phyloP scores from a whole-genome alignment of 1,140 invertebrate species.

The Popillia japonica region DNA sequence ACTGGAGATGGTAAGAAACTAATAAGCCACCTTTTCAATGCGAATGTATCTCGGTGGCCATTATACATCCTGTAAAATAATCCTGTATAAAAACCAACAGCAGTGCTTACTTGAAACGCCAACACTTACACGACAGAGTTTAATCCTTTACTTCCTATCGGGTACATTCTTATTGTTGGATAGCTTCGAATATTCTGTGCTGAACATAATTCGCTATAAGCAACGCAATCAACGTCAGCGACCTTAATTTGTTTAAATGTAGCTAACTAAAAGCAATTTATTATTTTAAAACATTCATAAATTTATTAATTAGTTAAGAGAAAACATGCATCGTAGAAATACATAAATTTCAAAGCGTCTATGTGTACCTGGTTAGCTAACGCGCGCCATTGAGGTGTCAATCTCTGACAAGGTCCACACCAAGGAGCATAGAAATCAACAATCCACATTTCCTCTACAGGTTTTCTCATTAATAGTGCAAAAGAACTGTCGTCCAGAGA shows the following conservation, averaged over 20 bases:
- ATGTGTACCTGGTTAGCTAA: slow-evolving; percentile 75
- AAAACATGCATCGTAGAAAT: not conserved
- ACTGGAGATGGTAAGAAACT: slow-evolving; percentile 68
- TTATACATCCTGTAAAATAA: slow-evolving; percentile 66
- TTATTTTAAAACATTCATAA: slow-evolving; percentile 8
- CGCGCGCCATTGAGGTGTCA: slow-evolving; percentile 81
- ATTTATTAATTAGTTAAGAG: not conserved
- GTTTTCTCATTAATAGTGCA: slow-evolving; percentile 66
- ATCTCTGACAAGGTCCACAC: slow-evolving; percentile 83
- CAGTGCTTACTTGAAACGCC: not conserved
- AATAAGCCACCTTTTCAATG: slow-evolving; percentile 69
- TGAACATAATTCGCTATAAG: slow-evolving; percentile 66
- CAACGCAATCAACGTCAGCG: slow-evolving; percentile 76
- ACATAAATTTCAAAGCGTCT: no score
- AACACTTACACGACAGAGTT: slow-evolving; percentile 64
- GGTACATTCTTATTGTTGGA: slow-evolving; percentile 76
- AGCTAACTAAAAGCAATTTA: slow-evolving; percentile 17
- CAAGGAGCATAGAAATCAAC: slow-evolving; percentile 88
- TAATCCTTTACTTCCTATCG: slow-evolving; percentile 63
- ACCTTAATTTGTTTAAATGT: slow-evolving; percentile 63
- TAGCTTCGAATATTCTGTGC: slow-evolving; percentile 71
- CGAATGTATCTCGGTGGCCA: slow-evolving; percentile 67
- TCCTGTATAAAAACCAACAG: slow-evolving; percentile 47
- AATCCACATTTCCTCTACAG: slow-evolving; percentile 78
- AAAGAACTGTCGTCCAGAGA: slow-evolving; percentile 67